Evolutionary conservation across 2,797 vertebrate species (phyloP).

Genomic region (Microchirus variegatus): DNA sequence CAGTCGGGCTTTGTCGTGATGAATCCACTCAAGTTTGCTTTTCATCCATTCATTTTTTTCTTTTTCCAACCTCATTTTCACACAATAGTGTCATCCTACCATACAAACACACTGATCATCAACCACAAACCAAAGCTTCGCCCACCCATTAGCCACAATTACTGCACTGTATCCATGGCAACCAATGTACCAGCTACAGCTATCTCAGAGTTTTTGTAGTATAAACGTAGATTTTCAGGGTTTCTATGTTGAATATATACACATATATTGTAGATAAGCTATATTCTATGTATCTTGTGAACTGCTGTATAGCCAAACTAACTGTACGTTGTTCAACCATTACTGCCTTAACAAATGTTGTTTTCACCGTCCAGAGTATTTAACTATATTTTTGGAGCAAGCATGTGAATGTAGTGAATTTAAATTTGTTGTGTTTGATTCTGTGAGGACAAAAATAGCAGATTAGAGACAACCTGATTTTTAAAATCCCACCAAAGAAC

Average conservation of each 20-base stretch:
- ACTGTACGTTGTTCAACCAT: conserved; percentile 69
- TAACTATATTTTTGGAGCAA: conserved; percentile 56
- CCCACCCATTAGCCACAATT: conserved; percentile 23
- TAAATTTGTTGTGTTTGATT: no score
- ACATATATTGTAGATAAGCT: conserved; percentile 42
- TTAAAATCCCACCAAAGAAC: background rate
- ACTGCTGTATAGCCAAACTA: conserved; percentile 41
- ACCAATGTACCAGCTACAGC: conserved; percentile 37
- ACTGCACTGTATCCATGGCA: conserved; percentile 38
- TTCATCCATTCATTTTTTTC: conserved; percentile 1
- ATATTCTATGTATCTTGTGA: conserved; percentile 62
- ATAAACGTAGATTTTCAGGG: conserved; percentile 47
- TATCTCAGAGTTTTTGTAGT: conserved; percentile 50
- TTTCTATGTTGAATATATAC: conserved; percentile 30
- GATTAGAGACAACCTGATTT: no score
- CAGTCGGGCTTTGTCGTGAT: conserved; percentile 16
- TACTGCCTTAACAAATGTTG: conserved; percentile 74
- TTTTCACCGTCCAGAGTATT: conserved; percentile 45
- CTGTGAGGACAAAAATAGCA: no score
- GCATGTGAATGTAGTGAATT: conserved; percentile 33
- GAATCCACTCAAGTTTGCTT: conserved; percentile 11
- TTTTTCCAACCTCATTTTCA: background rate
- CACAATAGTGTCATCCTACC: background rate
- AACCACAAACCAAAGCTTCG: conserved; percentile 40
- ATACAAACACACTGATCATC: conserved; percentile 19